phyloP scores from a whole-genome alignment of 1,140 invertebrate species.

The Paracyclopina nana region DNA sequence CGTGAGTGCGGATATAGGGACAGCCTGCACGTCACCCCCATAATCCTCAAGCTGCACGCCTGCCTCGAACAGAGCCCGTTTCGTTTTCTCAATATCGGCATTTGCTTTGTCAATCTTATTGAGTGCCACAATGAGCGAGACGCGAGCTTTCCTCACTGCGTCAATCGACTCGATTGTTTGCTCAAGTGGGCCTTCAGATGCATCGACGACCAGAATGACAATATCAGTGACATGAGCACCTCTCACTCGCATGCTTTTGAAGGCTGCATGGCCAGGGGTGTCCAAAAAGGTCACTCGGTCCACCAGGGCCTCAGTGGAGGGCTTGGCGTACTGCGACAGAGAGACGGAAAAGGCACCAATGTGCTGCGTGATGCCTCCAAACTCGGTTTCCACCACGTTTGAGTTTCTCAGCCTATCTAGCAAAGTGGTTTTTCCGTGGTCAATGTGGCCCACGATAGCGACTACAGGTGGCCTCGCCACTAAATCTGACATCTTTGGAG shows the following conservation, averaged over 20 bases:
- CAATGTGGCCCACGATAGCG: slow-evolving; percentile 97
- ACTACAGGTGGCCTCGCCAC: slow-evolving; percentile 57
- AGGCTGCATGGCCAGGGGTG: slow-evolving; percentile 98
- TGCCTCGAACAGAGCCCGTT: slow-evolving; percentile 45
- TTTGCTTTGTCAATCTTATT: slow-evolving; percentile 92
- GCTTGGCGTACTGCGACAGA: slow-evolving; percentile 24
- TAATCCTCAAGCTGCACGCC: slow-evolving; percentile 65
- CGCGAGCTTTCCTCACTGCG: slow-evolving; percentile 54
- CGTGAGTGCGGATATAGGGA: slow-evolving; percentile 69
- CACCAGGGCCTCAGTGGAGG: neutral
- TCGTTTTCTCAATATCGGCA: slow-evolving; percentile 55
- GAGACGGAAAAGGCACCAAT: slow-evolving; percentile 85
- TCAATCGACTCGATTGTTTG: slow-evolving; percentile 69
- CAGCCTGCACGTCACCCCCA: slow-evolving; percentile 77
- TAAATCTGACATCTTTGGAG: neutral
- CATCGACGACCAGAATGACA: slow-evolving; percentile 87
- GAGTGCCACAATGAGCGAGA: slow-evolving; percentile 92
- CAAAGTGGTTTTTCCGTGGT: slow-evolving; percentile 96
- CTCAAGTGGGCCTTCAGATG: slow-evolving; percentile 96
- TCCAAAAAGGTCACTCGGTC: slow-evolving; percentile 78
- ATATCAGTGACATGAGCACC: slow-evolving; percentile 86
- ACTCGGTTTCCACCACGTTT: slow-evolving; percentile 68
- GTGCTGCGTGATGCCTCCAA: slow-evolving; percentile 99
- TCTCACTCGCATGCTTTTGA: slow-evolving; percentile 67
- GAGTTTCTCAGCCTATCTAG: slow-evolving; percentile 71